Base-by-base conservation (phyloP, 2,888 invertebrate species). In the Lissonota sp. region DNA sequence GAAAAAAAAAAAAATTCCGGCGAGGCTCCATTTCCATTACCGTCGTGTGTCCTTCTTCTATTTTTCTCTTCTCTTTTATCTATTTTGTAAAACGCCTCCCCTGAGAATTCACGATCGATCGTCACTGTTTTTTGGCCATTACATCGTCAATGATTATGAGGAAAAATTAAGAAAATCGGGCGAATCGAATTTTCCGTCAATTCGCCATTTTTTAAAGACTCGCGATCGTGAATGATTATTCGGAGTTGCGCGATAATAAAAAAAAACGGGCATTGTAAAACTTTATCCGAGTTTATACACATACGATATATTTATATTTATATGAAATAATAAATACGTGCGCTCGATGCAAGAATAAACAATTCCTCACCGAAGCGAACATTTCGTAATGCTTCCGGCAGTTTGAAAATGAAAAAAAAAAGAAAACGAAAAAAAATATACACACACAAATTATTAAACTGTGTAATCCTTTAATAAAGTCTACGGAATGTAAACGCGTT, bases 401-500 rank as follows among this genome's bases (percentile, higher is more conserved):
- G 80, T 83, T 83, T 83, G 73, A 82, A 78, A 60, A 60, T 53
- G 12, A 53, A 53, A 53, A 44, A 44, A 16, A 3, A 55, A 55
- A 44, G 40, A 62, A 62, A 62, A n/a, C n/a, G n/a, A 64, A 49
- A 63, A 12, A 60, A n/a, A 60, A 66, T 12, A 51, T 39, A 78
- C 37, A 63, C 53, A 76, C 71, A 63, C 62, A 70, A 88, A 86
- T 87, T 85, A 88, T 86, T 88, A 88, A 75, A 87, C 88, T 87
- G 88, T 91, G 87, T 91, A 90, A 91, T 86, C 87, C 86, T 90
- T 86, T 87, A 88, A 87, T 87, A 88, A 90, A 90, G 85, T 90
- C 88, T 91, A 90, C 90, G 89, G 89, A 88, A 89, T 91, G 90
- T 91, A 90, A 91, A 88, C 85, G 88, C 90, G 89, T 90, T 90